Conservation (phyloP, 1,140 invertebrate species). For the Tribolium madens region DNA sequence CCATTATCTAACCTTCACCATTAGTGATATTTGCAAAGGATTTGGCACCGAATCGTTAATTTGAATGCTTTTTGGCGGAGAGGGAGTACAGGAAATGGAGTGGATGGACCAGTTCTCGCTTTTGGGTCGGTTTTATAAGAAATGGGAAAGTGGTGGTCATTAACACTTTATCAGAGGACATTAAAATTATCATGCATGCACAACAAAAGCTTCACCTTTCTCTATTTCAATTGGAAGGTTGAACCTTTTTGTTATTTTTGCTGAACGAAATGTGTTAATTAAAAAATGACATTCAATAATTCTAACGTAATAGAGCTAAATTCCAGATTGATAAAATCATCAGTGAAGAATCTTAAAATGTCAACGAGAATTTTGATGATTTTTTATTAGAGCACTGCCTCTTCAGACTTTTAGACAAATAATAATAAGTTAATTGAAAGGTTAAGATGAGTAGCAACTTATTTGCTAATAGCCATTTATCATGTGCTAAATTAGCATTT, state of each 20-base stretch:
- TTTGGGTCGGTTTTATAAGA: neutral
- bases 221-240: too few relatives aligned
- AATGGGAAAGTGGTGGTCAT: neutral
- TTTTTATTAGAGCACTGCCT: neutral
- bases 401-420: too few relatives aligned
- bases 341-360: neutral
- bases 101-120: neutral
- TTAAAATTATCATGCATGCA: too few relatives aligned
- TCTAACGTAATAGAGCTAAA: slow-evolving; percentile 20
- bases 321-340: slow-evolving; percentile 14
- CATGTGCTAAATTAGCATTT: neutral
- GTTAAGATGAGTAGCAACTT: neutral
- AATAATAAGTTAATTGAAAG: neutral
- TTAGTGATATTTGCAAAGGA: neutral
- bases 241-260: neutral
- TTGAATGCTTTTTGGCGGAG: neutral
- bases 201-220: too few relatives aligned
- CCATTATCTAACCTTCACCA: slow-evolving; percentile 4
- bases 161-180: neutral
- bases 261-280: too few relatives aligned
- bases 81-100: neutral
- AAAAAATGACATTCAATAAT: neutral
- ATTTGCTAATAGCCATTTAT: neutral
- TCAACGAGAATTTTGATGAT: slow-evolving; percentile 1
- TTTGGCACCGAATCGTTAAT: slow-evolving; percentile 3